Evolutionary conservation across 1,140 invertebrate genomes (phyloP), one percentile per base, ranked within the genome.

Genomic region (Anoplolepis gracilipes): DNA sequence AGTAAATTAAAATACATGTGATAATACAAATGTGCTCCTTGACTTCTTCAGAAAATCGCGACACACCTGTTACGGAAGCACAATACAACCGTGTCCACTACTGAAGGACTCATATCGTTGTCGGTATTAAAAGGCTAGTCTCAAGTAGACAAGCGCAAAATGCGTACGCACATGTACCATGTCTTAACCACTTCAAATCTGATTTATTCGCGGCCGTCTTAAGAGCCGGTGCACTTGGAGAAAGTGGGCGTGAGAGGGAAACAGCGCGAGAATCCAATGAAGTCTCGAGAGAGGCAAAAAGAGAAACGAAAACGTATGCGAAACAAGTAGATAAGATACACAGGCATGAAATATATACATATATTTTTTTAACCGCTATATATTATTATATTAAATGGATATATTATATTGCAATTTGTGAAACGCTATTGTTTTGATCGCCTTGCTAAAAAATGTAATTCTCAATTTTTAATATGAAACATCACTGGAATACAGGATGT

Each of bases 321-420:
- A 67, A 69, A 49, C 59, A 55, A 33, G 42, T n/a, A 42, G 30
- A 73, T 78, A 84, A 53, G 70, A 79, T 67, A 36, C 67, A 78
- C 30, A 49, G 42, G 33, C 62, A 73, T 84, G 72, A 84, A 76
- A 87, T 79, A 82, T 89, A 90, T 87, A 39, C 8, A 39, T 39
- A 39, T 42, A 42, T 42, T 33, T 2, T 87, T 89, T 89, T 84
- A 86, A 87, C 62, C 78, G 75, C 86, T 84, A 85, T 87, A 79
- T 88, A 88, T 90, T 88, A 90, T 88, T 88, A 89, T 90, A 89
- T 90, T 87, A 88, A 87, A 86, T 82, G 61, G 70, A 65, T 87
- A 82, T 88, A 67, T 30, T 25, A 33, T 19, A 22, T 42, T 19
- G 64, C 11, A 70, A 81, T 70, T 53, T 81, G 78, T 59, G 65